Base-by-base conservation (phyloP, 2,113 vertebrate species). In the Perca schrenkii region DNA sequence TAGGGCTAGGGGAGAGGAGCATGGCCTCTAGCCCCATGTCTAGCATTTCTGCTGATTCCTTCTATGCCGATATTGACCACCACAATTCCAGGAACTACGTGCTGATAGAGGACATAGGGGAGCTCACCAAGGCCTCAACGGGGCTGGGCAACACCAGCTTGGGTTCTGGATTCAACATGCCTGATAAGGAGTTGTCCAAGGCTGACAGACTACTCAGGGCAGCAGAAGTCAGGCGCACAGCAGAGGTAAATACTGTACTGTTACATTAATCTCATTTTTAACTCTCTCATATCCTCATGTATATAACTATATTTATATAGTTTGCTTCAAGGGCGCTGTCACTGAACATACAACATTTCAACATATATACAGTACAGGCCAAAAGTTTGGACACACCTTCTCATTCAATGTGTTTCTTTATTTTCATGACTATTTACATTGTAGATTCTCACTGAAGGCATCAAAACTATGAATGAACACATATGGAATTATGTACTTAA, bases 21-120 rank as follows among this genome's bases (percentile, higher is more conserved):
- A 97, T 99, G 94, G 97, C 97, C 6, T 98, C 97, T 83, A 98
- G 98, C 84, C 98, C 98, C 46, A 98, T 99, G 96, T 99, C 98
- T 56, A 99, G 97, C 87, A 97, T 99, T 91, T 99, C 98, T 80
- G 96, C 98, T 65, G 98, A 99, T 90, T 99, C 98, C 0, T 99
- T 98, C 92, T 99, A 99, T 93, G 96, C 97, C 84, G 98, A 99
- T 87, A 97, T 99, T 79, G 98, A 99, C 60, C 98, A 97, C 76
- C 97, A 99, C 43, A 93, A 97, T 67, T 74, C 97, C 28, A 96
- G 97, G 82, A 99, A 98, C 93, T 99, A 99, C 79, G 97, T 99
- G 68, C 89, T 99, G 61, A 97, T 99, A 68, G 98, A 99, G 88
- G 98, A 99, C 87, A 98, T 99, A 85, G 97, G 97, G 21, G 98